A percentile compares a stretch with the other conserved stretches of the same genome.
Evolutionary conservation across 2,113 vertebrate species (phyloP).

Genomic region (Felis catus): F.catus_Fca126_mat1.0 CM031414.1:10649501-10650000

Average conservation of each 20-base stretch:
- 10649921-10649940: background rate
- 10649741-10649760: background rate
- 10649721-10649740: background rate
- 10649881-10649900: background rate
- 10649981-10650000: background rate
- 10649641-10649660: background rate
- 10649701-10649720: background rate
- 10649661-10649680: background rate
- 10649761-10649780: background rate
- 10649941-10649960: background rate
- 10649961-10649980: background rate
- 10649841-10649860: background rate
- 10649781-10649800: no score
- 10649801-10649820: background rate
- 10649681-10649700: background rate
- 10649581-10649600: background rate
- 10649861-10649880: background rate
- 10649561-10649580: fast-evolving
- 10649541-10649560: background rate
- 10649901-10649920: background rate
- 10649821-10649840: background rate
- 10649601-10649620: fast-evolving
- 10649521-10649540: background rate
- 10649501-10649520: background rate
- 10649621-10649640: fast-evolving